Conservation (phyloP, 2,888 invertebrate genomes). For the Cephus rjabovi region DNA sequence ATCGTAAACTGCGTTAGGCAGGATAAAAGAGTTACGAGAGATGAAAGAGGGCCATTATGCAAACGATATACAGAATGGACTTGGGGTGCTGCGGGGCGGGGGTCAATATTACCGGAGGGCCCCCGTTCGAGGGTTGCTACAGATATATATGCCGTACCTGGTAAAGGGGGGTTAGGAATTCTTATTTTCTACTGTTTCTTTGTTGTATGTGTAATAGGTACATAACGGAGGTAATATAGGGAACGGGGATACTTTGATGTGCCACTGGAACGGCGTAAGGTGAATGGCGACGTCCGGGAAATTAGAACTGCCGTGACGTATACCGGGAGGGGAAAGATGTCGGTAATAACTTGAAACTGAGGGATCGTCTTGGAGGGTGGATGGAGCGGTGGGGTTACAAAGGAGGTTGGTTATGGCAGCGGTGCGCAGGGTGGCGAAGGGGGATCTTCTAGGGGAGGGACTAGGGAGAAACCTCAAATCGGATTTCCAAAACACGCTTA, state of each 20-base stretch:
- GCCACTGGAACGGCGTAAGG: not conserved
- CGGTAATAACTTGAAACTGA: not conserved
- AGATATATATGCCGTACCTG: not conserved
- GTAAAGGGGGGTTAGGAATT: not conserved
- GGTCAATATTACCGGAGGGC: not conserved
- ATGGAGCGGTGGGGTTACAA: not conserved
- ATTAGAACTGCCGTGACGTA: not conserved
- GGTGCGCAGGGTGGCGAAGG: not conserved
- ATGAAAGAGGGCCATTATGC: constrained; percentile 1
- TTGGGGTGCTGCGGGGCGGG: not conserved
- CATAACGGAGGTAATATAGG: not conserved
- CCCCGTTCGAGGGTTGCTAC: not conserved
- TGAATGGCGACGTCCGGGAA: not conserved
- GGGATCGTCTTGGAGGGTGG: constrained; percentile 11
- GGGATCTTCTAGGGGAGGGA: constrained; percentile 3
- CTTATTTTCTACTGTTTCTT: not conserved
- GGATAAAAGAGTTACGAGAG: not conserved
- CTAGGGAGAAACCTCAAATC: constrained; percentile 37
- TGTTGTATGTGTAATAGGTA: not conserved
- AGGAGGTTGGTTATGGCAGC: not conserved
- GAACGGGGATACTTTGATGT: not conserved
- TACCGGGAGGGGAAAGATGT: not conserved
- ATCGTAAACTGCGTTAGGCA: constrained; percentile 1
- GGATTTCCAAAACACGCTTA: constrained; percentile 44
- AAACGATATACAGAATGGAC: constrained; percentile 5